A percentile compares a stretch with the other conserved stretches of the same genome.
These are phyloP conservation scores for Holacanthus passer DNA, from an alignment of 2,113 vertebrate species.

Conservation along the genomic window DNA sequence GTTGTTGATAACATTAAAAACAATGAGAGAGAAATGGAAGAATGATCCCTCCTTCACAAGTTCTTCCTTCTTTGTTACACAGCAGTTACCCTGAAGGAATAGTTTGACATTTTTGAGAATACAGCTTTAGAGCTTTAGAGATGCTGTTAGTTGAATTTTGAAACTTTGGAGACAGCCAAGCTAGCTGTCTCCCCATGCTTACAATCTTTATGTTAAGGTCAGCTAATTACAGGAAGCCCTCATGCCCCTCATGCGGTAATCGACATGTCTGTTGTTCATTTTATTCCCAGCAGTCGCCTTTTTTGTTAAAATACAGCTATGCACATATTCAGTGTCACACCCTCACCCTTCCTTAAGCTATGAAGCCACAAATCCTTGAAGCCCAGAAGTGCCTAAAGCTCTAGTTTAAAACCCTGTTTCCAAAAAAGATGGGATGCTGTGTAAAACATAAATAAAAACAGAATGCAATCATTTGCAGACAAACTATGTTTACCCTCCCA, in stretches of 20 bases:
- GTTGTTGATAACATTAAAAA: background rate
- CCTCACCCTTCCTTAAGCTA: too few species aligned
- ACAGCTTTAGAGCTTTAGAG: background rate
- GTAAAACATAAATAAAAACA: too few species aligned
- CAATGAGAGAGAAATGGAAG: background rate
- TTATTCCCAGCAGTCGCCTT: background rate
- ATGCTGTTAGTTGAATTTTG: background rate
- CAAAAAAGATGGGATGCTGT: too few species aligned
- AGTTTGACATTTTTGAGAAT: background rate
- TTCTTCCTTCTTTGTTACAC: background rate
- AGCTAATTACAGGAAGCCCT: background rate
- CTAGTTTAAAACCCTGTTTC: background rate
- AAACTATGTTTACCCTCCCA: too few species aligned
- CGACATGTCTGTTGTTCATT: background rate
- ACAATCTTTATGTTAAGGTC: background rate
- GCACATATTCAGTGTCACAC: background rate
- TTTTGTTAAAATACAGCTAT: background rate
- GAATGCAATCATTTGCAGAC: too few species aligned
- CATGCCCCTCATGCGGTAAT: background rate
- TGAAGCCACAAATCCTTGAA: background rate
- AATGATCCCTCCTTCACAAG: constrained; percentile 2
- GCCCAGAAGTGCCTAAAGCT: background rate
- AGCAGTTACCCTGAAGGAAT: background rate
- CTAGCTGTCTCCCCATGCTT: background rate
- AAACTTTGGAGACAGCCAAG: too few species aligned